Evolutionary conservation across 2,888 invertebrate genomes (phyloP), one percentile per base, ranked within the genome.

Genomic region (Lasioglossum zephyrum): DNA sequence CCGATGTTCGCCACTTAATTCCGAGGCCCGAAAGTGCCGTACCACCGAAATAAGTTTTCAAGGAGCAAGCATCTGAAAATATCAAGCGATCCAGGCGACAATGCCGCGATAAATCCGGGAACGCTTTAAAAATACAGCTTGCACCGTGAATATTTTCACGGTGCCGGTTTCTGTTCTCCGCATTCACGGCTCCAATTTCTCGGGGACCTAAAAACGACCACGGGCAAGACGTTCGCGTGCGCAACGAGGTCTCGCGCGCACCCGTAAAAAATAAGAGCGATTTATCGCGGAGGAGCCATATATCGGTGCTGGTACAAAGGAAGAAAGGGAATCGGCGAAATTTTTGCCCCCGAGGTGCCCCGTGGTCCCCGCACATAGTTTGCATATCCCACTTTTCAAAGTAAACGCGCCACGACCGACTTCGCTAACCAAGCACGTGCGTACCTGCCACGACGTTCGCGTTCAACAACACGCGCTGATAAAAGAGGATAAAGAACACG

Each of bases 371-470:
- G 79, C 70, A 82, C 84, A 83, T 82, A 74, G 66, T 87, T 87
- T 81, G 87, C 90, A 88, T 88, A 90, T 87, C 85, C 85, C 84
- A 82, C 75, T 88, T 90, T 83, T 82, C 84, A 82, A 84, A 82
- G 78, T 53, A 81, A 85, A 82, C 85, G 87, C 87, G 74, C 70
- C 70, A 77, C 77, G 79, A 80, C 87, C 73, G 89, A 88, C 81
- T 85, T 85, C 79, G 66, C 79, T 86, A 81, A 86, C 49, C 75
- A 82, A 74, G 72, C 87, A 82, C 87, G 86, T 81, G 88, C 83
- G 88, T 81, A 78, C 73, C 44, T 49, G 81, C 75, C 77, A 49
- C 60, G 82, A 81, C 60, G 77, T 82, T 73, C 88, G 72, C 77
- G 72, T 70, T 26, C 77, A 57, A 11, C 57, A 57, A 57, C 63